Evolutionary conservation across 2,113 vertebrate species (phyloP).

Genomic region (Phylloscopus whistleri): DNA sequence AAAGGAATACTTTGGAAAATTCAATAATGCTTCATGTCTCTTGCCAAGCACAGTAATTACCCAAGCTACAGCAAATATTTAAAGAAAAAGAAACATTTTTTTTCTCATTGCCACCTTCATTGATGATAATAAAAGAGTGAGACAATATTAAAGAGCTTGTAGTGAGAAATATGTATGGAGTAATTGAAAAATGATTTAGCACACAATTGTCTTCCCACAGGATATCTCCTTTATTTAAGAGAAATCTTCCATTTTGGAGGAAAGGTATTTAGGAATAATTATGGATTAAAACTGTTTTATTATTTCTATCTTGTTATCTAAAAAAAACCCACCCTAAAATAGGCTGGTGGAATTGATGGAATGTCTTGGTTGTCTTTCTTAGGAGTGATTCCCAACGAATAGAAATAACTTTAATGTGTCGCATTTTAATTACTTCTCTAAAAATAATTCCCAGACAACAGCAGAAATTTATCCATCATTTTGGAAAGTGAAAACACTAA

Average conservation of each 20-base stretch:
- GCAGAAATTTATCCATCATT: not conserved
- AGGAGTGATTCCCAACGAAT: not conserved
- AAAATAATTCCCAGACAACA: not conserved
- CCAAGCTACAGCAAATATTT: slow-evolving; percentile 32
- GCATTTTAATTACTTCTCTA: not conserved
- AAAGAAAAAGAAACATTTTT: not conserved
- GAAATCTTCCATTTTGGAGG: not conserved
- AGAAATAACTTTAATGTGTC: not conserved
- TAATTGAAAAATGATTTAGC: slow-evolving; percentile 6
- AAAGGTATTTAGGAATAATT: not conserved
- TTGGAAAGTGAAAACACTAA: not conserved
- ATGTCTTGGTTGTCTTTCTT: not conserved
- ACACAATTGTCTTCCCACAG: not conserved
- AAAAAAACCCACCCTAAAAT: not conserved
- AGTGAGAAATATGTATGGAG: not conserved
- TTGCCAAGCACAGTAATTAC: slow-evolving; percentile 28
- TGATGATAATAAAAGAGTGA: slow-evolving; percentile 10
- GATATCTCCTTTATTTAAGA: not conserved
- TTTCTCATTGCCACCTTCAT: not conserved
- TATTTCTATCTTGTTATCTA: not conserved
- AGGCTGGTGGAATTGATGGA: not conserved
- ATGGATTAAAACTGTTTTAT: not conserved
- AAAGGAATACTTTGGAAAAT: slow-evolving; percentile 40
- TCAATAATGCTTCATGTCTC: not conserved
- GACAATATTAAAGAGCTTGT: not conserved